A percentile compares a stretch with the other conserved stretches of the same genome.
Conservation (phyloP, 2,797 vertebrate genomes). For the Lates japonicus region DNA sequence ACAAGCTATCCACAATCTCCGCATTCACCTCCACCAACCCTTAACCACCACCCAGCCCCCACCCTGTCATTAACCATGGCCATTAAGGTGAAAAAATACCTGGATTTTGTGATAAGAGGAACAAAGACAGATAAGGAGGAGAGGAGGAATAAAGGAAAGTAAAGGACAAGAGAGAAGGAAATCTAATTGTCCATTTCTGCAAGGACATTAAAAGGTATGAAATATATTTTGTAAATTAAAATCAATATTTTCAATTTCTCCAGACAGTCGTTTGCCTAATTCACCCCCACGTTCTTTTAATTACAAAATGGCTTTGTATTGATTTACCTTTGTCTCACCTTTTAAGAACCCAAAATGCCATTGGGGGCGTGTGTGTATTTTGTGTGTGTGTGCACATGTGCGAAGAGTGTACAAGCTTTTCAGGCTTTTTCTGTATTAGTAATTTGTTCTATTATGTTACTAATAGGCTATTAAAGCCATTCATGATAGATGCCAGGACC, state of each 20-base stretch:
- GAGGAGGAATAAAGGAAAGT: constrained; percentile 35
- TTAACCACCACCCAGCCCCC: constrained; percentile 18
- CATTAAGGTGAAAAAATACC: constrained; percentile 75
- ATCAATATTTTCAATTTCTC: constrained; percentile 95
- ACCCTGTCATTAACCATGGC: constrained; percentile 60
- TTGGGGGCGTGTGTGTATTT: constrained; percentile 29
- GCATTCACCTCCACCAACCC: constrained; percentile 23
- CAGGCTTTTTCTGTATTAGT: constrained; percentile 27
- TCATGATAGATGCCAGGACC: constrained; percentile 30
- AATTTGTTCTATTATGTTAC: constrained; percentile 47
- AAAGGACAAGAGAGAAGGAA: constrained; percentile 62
- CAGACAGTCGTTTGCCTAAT: constrained; percentile 92
- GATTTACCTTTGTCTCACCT: constrained; percentile 80
- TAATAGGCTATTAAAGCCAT: constrained; percentile 39
- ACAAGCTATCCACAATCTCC: constrained; percentile 34
- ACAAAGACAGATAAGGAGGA: constrained; percentile 45
- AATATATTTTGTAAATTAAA: constrained; percentile 93
- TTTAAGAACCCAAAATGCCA: constrained; percentile 65
- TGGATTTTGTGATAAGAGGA: constrained; percentile 69
- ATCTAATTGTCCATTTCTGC: constrained; percentile 87
- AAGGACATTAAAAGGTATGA: constrained; percentile 87
- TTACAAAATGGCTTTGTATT: constrained; percentile 79
- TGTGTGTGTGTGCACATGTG: neutral
- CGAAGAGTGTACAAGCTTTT: neutral
- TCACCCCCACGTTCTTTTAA: constrained; percentile 86